A percentile compares a stretch with the other conserved stretches of the same genome.
Conservation (phyloP, 2,888 invertebrate genomes). For the Trachelus troglodyta region DNA sequence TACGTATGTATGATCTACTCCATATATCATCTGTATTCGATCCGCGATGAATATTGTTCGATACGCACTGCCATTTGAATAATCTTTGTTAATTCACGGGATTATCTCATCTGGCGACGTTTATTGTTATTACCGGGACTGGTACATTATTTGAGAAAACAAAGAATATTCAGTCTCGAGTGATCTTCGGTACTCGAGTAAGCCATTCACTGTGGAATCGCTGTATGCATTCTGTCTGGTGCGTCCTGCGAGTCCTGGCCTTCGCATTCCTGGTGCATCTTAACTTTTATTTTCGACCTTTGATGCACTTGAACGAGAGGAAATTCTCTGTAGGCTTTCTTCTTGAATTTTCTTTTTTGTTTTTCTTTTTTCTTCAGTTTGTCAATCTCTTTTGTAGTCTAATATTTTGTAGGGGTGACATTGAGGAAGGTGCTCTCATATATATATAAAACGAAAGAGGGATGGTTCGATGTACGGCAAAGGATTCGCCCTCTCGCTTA, state of each 20-base stretch:
- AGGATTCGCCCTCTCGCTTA: background rate
- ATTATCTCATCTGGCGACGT: background rate
- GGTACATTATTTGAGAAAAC: background rate
- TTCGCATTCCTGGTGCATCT: background rate
- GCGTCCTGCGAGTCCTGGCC: background rate
- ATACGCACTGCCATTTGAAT: background rate
- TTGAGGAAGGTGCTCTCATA: background rate
- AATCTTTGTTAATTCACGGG: background rate
- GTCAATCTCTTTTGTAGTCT: background rate
- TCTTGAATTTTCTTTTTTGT: background rate
- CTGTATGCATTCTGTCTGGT: background rate
- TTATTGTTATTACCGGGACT: background rate
- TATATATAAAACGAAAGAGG: background rate
- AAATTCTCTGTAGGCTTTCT: background rate
- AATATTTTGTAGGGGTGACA: background rate
- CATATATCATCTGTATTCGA: background rate
- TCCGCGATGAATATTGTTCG: background rate
- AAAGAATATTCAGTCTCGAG: background rate
- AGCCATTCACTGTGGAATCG: background rate
- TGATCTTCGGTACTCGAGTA: background rate
- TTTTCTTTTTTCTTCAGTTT: background rate
- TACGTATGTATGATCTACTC: background rate
- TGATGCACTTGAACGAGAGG: background rate
- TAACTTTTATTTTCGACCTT: background rate
- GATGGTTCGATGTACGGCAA: background rate